Base-by-base conservation (phyloP, 2,797 vertebrate genomes). In the Lepus oiostolus region DNA sequence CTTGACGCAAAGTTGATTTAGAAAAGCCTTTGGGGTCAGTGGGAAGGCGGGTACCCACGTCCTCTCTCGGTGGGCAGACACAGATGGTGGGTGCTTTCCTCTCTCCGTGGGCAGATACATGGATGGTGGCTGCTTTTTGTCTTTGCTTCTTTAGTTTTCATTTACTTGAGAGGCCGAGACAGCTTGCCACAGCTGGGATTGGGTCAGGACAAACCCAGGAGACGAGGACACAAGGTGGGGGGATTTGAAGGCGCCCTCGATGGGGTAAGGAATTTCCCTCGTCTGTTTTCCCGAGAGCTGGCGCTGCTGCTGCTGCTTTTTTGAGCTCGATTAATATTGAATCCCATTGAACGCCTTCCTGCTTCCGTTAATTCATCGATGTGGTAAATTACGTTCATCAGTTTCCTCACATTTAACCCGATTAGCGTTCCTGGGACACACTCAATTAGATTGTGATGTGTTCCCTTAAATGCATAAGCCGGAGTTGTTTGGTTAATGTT, bases 321-420 rank as follows among this genome's bases (percentile, higher is more conserved):
- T 17, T 3, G 68, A 85, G 47, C 7, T 50, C 63, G 30, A 68
- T 74, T 90, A n/a, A 10, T 90, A 42, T 26, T 42, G 67, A 90
- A 58, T 38, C 80, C 60, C 47, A 60, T n/a, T 47, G 63, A 58
- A 74, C 63, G 63, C 26, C 26, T 86, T 92, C 75, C 80, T 77
- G 77, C 72, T 87, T 84, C 81, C 35, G 92, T 74, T 89, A 85
- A 47, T 80, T 63, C 19, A 28, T 77, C 47, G 47, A 77, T 54
- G 16, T 7, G 38, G 68, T 47, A 28, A 50, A 75, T 70, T 35
- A 71, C 32, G 35, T 58, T 28, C n/a, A 75, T 87, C 47, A 7
- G 0, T 85, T 71, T 95, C 87, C 22, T 86, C 62, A 38, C 9
- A 26, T 42, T 60, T 60, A 95, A 65, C 42, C 77, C 65, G 60